phyloP scores from a whole-genome alignment of 1,140 invertebrate species.

The Drosophila ambigua region DNA sequence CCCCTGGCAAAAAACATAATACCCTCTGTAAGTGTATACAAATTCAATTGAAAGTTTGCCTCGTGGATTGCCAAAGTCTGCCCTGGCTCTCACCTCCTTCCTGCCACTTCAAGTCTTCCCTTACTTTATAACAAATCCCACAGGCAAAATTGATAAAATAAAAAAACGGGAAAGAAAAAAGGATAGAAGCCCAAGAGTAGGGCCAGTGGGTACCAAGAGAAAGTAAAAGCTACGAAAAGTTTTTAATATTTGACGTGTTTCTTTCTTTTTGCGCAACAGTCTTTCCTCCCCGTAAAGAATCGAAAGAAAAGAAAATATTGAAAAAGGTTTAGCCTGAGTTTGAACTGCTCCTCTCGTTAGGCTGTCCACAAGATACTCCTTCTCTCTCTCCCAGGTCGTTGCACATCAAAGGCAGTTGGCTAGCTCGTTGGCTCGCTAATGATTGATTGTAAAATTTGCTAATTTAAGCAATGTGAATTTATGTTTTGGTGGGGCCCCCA shows the following conservation, averaged over 20 bases:
- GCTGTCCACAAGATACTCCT: constrained; percentile 38
- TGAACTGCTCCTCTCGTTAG: constrained; percentile 64
- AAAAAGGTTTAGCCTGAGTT: constrained; percentile 73
- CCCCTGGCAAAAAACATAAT: too few relatives aligned
- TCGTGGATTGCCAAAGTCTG: constrained; percentile 61
- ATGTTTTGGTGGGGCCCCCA: constrained; percentile 60
- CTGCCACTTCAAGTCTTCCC: constrained; percentile 54
- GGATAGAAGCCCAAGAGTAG: constrained; percentile 11
- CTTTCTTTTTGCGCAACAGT: constrained; percentile 34
- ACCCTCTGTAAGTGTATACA: too few relatives aligned
- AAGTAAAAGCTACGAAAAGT: constrained; percentile 77
- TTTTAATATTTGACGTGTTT: constrained; percentile 81
- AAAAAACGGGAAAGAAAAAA: constrained; percentile 21
- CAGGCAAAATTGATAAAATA: constrained; percentile 78
- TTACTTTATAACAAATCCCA: constrained; percentile 79
- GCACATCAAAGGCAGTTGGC: constrained; percentile 62
- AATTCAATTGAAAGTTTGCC: constrained; percentile 78
- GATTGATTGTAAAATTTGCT: constrained; percentile 80
- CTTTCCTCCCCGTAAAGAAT: constrained; percentile 45
- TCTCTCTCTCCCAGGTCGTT: constrained; percentile 12
- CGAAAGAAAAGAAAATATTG: constrained; percentile 64
- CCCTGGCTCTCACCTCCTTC: constrained; percentile 5
- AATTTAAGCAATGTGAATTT: constrained; percentile 79
- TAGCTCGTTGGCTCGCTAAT: constrained; percentile 54
- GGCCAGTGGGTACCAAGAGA: constrained; percentile 47